Evolutionary conservation across 2,888 invertebrate species (phyloP).

Genomic region (Allygus modestus): DNA sequence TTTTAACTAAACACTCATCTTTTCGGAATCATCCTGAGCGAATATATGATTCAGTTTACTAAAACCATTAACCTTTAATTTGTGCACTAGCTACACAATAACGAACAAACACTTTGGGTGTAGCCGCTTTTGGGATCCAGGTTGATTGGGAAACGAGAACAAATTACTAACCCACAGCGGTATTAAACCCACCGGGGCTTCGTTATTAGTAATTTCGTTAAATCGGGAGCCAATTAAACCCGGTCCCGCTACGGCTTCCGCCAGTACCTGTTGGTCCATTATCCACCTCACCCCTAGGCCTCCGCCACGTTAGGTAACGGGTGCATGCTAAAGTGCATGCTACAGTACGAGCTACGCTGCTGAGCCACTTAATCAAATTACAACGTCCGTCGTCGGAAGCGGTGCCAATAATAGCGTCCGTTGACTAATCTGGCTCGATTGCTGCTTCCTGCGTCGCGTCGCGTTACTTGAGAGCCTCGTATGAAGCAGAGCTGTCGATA

Average conservation of each 20-base stretch:
- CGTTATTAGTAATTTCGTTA: slow-evolving; percentile 6
- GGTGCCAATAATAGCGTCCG: slow-evolving; percentile 35
- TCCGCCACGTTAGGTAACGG: background rate
- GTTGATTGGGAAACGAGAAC: background rate
- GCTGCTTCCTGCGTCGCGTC: slow-evolving; percentile 2
- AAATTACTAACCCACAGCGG: background rate
- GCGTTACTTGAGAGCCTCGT: background rate
- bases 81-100: too few relatives aligned
- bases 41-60: too few relatives aligned
- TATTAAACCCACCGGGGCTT: slow-evolving; percentile 6
- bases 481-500: too few relatives aligned
- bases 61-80: too few relatives aligned
- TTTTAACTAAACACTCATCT: too few relatives aligned
- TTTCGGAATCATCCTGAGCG: too few relatives aligned
- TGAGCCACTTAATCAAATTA: slow-evolving; percentile 50
- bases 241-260: background rate
- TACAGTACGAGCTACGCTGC: background rate
- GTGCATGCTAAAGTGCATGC: background rate
- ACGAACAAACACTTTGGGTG: background rate
- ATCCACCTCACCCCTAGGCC: background rate
- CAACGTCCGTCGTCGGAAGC: slow-evolving; percentile 28
- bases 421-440: slow-evolving; percentile 35
- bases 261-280: background rate
- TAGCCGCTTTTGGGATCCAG: background rate
- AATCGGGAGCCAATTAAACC: background rate